Conservation (phyloP, 1,140 invertebrate genomes). For the Scylla paramamosain region DNA sequence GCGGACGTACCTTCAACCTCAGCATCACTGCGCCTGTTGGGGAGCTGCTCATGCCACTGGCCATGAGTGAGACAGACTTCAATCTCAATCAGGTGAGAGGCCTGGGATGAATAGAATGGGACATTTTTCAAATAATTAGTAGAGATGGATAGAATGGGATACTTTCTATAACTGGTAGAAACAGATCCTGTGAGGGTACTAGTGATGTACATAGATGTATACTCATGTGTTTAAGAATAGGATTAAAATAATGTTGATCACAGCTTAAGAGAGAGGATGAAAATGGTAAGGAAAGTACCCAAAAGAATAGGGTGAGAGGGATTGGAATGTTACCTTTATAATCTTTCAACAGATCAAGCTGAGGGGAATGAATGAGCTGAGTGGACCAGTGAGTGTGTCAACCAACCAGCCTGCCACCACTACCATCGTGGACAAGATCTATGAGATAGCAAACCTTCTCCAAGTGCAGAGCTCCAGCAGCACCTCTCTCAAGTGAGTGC, state of each 20-base stretch:
- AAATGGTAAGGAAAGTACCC: too few species aligned
- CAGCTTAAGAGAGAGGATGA: too few species aligned
- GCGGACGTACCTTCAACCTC: conserved; percentile 84
- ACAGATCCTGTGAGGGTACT: too few species aligned
- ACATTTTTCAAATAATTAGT: too few species aligned
- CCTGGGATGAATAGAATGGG: too few species aligned
- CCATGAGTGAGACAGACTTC: conserved; percentile 89
- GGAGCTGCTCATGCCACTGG: conserved; percentile 92
- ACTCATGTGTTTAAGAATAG: too few species aligned
- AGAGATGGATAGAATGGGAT: too few species aligned
- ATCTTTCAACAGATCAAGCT: conserved; percentile 84
- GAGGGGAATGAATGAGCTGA: conserved; percentile 94
- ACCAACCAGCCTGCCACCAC: conserved; percentile 79
- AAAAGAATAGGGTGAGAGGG: too few species aligned
- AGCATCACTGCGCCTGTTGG: conserved; percentile 91
- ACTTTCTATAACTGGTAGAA: too few species aligned
- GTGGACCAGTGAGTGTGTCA: conserved; percentile 81
- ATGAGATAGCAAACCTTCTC: conserved; percentile 90
- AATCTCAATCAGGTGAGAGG: conserved; percentile 85
- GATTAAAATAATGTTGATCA: too few species aligned
- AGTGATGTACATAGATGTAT: too few species aligned
- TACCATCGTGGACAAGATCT: conserved; percentile 84
- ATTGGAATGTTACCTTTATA: too few species aligned
- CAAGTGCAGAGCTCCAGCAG: conserved; percentile 85
- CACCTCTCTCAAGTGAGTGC: conserved; percentile 79